Evolutionary conservation across 2,888 invertebrate species (phyloP), one percentile per base, ranked within the genome.

Genomic region (Oscheius sp.): DNA sequence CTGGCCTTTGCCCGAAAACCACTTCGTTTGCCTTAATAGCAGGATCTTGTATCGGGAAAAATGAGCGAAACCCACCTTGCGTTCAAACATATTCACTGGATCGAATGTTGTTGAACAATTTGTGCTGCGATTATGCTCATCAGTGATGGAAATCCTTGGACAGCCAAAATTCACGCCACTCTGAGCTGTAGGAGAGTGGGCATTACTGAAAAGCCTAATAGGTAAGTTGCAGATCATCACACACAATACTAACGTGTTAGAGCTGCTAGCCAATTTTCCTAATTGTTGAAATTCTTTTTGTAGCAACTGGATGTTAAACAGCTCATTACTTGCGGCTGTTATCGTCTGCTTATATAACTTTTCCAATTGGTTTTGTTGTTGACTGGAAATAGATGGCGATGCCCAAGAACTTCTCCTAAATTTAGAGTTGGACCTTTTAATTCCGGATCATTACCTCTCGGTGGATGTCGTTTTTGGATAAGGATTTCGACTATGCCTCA

Each of bases 331-430:
- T 8, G 17, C 33, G 15, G 34, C 57, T 12, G n/a, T n/a, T n/a
- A 78, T 52, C 0, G 80, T 72, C 55, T 83, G 76, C n/a, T 76
- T 69, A 57, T 84, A 85, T n/a, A 84, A 53, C 55, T 76, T 76
- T 63, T 85, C 85, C 46, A 85, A 70, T 61, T 82, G 78, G 17
- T 71, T 72, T 42, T 82, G 79, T 33, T 85, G 85, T 42, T 82
- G 82, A 3, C 76, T 70, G 27, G 76, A 81, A 8, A 84, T 69
- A 0, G 79, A 70, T 1, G 83, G 73, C 1, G 84, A 81, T 10
- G 84, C 83, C 85, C 85, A 85, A 70, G 82, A 82, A 69, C 84
- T 83, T 48, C 85, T 65, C 31, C 84, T 76, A 27, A 25, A 64
- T 53, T 25, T n/a, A 53, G n/a, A 20, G 12, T 2, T 15, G 27